Conservation (phyloP, 2,888 invertebrate genomes). For the Trachelus troglodyta region DNA sequence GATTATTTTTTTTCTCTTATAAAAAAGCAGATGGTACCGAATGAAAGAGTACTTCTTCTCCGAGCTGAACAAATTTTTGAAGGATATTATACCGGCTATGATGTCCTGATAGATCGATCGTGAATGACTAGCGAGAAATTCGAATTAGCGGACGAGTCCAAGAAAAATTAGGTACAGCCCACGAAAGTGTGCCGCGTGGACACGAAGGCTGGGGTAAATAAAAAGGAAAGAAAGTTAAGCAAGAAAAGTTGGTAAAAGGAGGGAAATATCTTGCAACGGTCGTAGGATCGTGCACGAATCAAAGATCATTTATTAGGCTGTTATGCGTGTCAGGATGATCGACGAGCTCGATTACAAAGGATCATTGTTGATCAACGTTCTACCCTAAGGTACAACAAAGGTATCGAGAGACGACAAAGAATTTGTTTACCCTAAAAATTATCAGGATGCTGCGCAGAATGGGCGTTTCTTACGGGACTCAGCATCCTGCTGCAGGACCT, state of each 20-base stretch:
- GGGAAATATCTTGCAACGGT: conserved; percentile 4
- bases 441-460: conserved; percentile 24
- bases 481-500: neutral
- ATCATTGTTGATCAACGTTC: conserved; percentile 8
- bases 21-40: neutral
- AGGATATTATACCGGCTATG: neutral
- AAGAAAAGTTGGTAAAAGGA: neutral
- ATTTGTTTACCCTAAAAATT: conserved; percentile 44
- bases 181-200: neutral
- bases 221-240: neutral
- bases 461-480: neutral
- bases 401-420: conserved; percentile 26
- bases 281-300: neutral
- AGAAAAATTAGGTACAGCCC: neutral
- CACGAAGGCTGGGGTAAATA: neutral
- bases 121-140: neutral
- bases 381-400: conserved; percentile 23
- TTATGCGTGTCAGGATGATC: conserved; percentile 13
- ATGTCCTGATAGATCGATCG: neutral
- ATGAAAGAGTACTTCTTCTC: neutral
- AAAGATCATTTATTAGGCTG: conserved; percentile 6
- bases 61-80: neutral
- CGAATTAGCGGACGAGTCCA: neutral
- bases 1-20: neutral
- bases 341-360: conserved; percentile 23